These are phyloP conservation scores for Poeciliopsis occidentalis DNA, from an alignment of 2,113 vertebrate genomes.

Conservation along the genomic window DNA sequence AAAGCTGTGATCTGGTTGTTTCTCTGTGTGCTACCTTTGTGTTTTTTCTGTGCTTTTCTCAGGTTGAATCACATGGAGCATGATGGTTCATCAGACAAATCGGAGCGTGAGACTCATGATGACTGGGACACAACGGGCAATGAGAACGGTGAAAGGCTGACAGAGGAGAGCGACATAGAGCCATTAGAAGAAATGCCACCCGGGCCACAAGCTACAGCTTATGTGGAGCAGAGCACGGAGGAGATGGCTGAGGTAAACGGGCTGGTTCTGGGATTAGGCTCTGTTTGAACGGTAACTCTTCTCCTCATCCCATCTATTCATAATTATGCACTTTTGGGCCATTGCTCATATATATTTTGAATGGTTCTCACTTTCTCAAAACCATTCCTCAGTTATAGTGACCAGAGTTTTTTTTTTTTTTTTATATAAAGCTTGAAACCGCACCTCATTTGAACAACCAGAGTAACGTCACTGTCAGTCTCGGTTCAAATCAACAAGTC, in stretches of 20 bases:
- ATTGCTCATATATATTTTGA: background rate
- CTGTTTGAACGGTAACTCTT: background rate
- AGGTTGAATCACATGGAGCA: constrained; percentile 91
- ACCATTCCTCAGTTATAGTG: background rate
- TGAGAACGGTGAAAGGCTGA: constrained; percentile 84
- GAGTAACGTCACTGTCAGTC: background rate
- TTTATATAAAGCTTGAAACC: too few relatives aligned
- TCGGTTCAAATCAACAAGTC: background rate
- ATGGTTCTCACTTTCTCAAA: background rate
- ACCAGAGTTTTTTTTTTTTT: background rate
- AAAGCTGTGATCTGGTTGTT: background rate
- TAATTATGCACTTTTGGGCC: background rate
- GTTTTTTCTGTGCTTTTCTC: constrained; percentile 23
- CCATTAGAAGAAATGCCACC: constrained; percentile 85
- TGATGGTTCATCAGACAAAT: constrained; percentile 91
- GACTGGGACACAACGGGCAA: constrained; percentile 85
- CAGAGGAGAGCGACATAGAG: constrained; percentile 88
- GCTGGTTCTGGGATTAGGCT: too few relatives aligned
- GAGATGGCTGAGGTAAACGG: constrained; percentile 90
- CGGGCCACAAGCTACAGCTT: constrained; percentile 82
- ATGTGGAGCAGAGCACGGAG: constrained; percentile 88
- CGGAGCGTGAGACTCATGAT: constrained; percentile 86
- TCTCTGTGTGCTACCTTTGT: background rate
- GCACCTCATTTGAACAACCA: too few relatives aligned
- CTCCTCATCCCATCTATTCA: background rate